Evolutionary conservation across 37 sponge, comb jelly and placozoan genomes (phyloP), one percentile per base, ranked within the genome.

Genomic region (Axinella damicornis): DNA sequence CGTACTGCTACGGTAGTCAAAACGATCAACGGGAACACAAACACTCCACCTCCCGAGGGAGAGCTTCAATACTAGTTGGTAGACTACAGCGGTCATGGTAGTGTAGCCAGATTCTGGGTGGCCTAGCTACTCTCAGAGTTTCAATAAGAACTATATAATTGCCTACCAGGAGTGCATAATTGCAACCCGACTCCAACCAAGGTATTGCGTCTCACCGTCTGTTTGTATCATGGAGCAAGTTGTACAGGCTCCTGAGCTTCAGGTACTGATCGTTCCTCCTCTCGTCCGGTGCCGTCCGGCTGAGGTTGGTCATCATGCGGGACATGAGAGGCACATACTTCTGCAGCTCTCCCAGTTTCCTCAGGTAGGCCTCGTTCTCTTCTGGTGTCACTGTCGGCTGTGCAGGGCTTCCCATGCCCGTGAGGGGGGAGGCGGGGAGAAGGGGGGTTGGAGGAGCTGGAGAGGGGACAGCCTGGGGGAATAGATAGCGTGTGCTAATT

Each of bases 281-380:
- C 19, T 74, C 69, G 21, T 81, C 77, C 12, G 20, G 28, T 5
- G 36, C 66, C 13, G 53, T 32, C 18, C 39, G 66, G 61, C 58
- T 69, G 16, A 82, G 54, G 24, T 54, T 60, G 52, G 57, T 70
- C 21, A 88, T 75, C 89, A 80, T 76, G 35, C 78, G 40, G 54
- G 59, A 38, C 34, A 88, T 68, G 55, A 88, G 83, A 18, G 89
- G 89, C 0, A 82, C 24, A 63, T 82, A 88, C 14, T 20, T 56
- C 55, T 88, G 89, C 22, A 88, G 83, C 78, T 88, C 89, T 18
- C 65, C 76, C 46, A 81, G 63, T 72, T 81, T 88, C 37, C 77
- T 24, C n/a, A 88, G 55, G 77, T 80, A 80, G 20, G 83, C 89
- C 64, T 81, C 83, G 60, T 81, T 82, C 9, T 74, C 89, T 54